A percentile compares a stretch with the other conserved stretches of the same genome.
Evolutionary conservation across 2,797 vertebrate species (phyloP).

Genomic region (Perodicticus potto): DNA sequence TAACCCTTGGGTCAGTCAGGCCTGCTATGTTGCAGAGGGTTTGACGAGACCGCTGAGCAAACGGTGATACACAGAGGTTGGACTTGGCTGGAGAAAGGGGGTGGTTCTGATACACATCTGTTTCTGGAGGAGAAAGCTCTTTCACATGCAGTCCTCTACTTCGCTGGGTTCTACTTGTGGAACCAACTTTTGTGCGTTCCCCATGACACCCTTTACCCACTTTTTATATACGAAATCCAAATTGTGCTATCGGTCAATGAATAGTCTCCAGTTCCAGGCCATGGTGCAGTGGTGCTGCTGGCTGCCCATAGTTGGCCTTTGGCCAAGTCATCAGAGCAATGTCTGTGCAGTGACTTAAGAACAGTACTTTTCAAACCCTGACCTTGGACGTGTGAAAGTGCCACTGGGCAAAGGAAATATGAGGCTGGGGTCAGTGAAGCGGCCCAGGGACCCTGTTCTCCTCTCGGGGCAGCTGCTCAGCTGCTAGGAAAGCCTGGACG

Average conservation of each 20-base stretch:
- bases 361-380: background rate
- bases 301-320: background rate
- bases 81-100: background rate
- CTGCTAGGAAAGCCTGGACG: background rate
- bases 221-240: background rate
- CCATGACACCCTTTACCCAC: background rate
- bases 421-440: too few relatives aligned
- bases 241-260: background rate
- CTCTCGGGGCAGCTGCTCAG: background rate
- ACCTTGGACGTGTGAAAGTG: background rate
- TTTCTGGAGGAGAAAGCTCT: conserved; percentile 10
- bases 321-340: background rate
- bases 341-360: background rate
- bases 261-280: background rate
- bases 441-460: background rate
- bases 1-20: background rate
- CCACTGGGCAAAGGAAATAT: background rate
- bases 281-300: background rate
- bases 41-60: background rate
- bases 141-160: background rate
- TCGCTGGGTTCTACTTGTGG: background rate
- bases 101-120: background rate
- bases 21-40: background rate
- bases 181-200: background rate
- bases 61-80: background rate